A percentile compares a stretch with the other conserved stretches of the same genome.
phyloP scores from a whole-genome alignment of 2,888 invertebrate genomes.

The Morpho deidamia region DNA sequence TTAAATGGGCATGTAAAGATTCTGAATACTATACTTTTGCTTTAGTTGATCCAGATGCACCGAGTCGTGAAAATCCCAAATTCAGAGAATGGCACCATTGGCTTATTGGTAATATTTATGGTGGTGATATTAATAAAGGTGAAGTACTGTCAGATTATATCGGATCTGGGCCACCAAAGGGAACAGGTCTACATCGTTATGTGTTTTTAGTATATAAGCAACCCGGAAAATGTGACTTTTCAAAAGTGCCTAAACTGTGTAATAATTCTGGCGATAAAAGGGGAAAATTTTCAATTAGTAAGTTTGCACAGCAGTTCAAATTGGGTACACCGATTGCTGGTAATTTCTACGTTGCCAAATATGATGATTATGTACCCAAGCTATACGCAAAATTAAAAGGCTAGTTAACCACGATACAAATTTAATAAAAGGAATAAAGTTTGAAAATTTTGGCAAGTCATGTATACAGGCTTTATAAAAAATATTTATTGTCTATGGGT shows the following conservation, averaged over 20 bases:
- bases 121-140: conserved; percentile 78
- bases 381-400: conserved; percentile 59
- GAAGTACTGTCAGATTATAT: conserved; percentile 82
- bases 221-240: conserved; percentile 63
- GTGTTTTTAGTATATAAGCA: conserved; percentile 83
- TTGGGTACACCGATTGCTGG: conserved; percentile 80
- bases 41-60: conserved; percentile 87
- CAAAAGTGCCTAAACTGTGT: conserved; percentile 53
- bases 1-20: conserved; percentile 81
- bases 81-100: conserved; percentile 88
- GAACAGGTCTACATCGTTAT: conserved; percentile 85
- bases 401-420: conserved; percentile 28
- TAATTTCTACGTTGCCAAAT: conserved; percentile 79
- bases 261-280: conserved; percentile 73
- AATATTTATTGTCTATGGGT: conserved; percentile 53
- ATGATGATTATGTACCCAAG: conserved; percentile 79
- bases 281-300: conserved; percentile 76
- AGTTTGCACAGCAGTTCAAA: conserved; percentile 78
- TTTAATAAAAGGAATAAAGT: conserved; percentile 29
- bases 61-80: conserved; percentile 82
- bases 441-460: conserved; percentile 18
- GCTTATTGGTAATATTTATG: conserved; percentile 86
- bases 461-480: conserved; percentile 29
- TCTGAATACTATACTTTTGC: conserved; percentile 81
- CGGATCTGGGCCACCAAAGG: conserved; percentile 83